Evolutionary conservation across 2,113 vertebrate species (phyloP), one percentile per base, ranked within the genome.

Genomic region (Toxotes chatareus): DNA sequence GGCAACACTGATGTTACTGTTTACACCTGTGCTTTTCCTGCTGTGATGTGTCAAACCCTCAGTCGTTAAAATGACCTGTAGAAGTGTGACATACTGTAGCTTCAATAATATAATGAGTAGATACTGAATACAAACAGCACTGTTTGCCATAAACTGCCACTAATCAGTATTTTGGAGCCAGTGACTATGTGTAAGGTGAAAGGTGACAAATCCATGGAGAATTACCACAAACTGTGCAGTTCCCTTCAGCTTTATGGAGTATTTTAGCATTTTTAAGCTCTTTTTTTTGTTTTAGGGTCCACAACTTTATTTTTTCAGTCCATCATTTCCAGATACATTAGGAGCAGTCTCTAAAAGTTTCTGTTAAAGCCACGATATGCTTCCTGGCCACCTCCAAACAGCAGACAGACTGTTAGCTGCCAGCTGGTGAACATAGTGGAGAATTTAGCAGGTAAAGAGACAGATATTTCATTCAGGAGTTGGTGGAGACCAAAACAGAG

Each of bases 1-100:
- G 23, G 51, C 72, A 60, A 61, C 4, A 16, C 40, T 82, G 65
- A 81, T 79, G 73, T 57, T 66, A 62, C 66, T 83, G 73, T 80
- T 80, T 78, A 55, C 49, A 61, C 36, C 82, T 75, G 46, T 49
- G 73, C 44, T 38, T 59, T 59, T 61, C 53, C 70, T 73, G 46
- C 46, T 72, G 14, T 27, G 44, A 72, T 66, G 44, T 8, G 1
- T 79, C 47, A 23, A 51, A 65, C 17, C 2, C 10, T 61, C 62
- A 40, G 34, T 72, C 4, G 5, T 72, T 27, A 46, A 17, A 66
- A 56, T 51, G 65, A 57, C 72, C 7, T 5, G 27, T n/a, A 36
- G n/a, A 12, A 2, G 7, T 65, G 31, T 56, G 61, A 75, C 55
- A 68, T 23, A 53, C 60, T 53, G 57, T 31, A 42, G 51, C 63